Base-by-base conservation (phyloP, 2,797 vertebrate genomes). In the Microctenopoma stevenorrisi region DNA sequence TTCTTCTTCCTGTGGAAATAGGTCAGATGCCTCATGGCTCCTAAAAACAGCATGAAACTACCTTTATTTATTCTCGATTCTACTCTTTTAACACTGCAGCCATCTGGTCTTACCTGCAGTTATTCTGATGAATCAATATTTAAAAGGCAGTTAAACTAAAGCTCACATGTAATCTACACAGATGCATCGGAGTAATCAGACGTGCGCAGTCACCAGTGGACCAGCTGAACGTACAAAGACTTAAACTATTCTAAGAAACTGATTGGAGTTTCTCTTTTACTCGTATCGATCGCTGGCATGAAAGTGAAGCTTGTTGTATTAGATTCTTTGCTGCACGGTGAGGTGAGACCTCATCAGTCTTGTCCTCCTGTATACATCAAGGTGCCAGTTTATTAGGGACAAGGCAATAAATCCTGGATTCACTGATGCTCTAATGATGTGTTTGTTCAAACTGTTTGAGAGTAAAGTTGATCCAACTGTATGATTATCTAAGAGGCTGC, bases 21-120 rank as follows among this genome's bases (percentile, higher is more conserved):
- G 86, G 83, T 87, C 86, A 84, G 78, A 61, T 51, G 62, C 58
- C 76, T 18, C 7, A 68, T 43, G 78, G 69, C 68, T 70, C 26
- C 42, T 43, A 55, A 85, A 81, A 78, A 72, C 48, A 4, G 15
- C 1, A 33, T 51, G 14, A 55, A 73, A 49, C 51, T 73, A 25
- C 22, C 22, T 59, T 25, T 65, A 2, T 46, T n/a, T n/a, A 16
- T 35, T 40, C 22, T 2, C 7, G 7, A 7, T n/a, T 12, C 10
- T 10, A 13, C 55, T 4, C 5, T 33, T 44, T 7, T 2, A 3
- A 15, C 53, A 26, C 48, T 26, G 1, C 3, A 28, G 12, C n/a
- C 13, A 12, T 42, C 12, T 42, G 4, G 2, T 37, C 11, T 38
- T 38, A 38, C 37, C 37, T 10, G 37, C 11, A 12, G 1, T 38